Conservation (phyloP, 2,797 vertebrate genomes). For the Hippopotamyrus pictus region DNA sequence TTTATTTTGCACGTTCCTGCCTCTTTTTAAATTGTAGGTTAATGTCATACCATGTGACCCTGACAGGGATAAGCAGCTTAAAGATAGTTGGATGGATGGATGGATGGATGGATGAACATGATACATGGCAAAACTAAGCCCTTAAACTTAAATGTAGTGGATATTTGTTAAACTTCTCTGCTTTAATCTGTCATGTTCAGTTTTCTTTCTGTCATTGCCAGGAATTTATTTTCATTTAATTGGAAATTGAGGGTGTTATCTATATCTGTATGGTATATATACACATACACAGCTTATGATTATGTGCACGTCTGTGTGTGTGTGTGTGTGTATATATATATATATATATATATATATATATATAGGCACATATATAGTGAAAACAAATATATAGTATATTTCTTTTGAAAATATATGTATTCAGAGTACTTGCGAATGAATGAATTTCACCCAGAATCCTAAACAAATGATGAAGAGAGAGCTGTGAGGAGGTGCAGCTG, state of each 20-base stretch:
- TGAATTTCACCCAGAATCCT: neutral
- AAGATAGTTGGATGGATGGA: neutral
- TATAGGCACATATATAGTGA: neutral
- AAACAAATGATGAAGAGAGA: neutral
- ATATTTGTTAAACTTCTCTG: neutral
- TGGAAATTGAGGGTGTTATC: neutral
- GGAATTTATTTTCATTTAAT: neutral
- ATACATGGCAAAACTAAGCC: neutral
- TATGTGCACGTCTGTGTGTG: neutral
- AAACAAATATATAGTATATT: neutral
- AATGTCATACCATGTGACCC: neutral
- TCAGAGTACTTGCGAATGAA: neutral
- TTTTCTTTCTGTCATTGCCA: neutral
- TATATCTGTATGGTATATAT: neutral
- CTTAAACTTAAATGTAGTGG: neutral
- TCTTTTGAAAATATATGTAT: neutral
- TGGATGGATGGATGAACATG: neutral
- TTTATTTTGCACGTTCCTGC: neutral
- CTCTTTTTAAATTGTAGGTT: neutral
- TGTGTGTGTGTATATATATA: neutral
- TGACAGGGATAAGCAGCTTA: neutral
- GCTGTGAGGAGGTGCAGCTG: neutral
- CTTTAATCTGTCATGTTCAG: neutral
- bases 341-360: neutral
- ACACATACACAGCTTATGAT: neutral